These are phyloP conservation scores for Muntiacus muntjak DNA, from an alignment of 2,113 vertebrate species.

Conservation along the genomic window DNA sequence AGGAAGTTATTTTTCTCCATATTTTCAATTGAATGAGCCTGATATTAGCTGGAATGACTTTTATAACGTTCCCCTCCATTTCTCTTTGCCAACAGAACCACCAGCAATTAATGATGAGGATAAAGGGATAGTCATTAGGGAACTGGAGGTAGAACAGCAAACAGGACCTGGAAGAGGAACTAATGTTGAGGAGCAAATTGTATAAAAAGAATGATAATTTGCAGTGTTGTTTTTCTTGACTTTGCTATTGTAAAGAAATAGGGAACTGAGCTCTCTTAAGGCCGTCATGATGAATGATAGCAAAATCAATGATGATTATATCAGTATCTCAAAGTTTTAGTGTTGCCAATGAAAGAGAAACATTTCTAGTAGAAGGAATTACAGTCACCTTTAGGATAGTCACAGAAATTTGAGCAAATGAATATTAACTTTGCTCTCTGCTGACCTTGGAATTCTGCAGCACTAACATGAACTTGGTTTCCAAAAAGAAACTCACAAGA, in stretches of 20 bases:
- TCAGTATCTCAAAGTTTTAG: background rate
- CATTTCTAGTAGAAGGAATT: slow-evolving; percentile 40
- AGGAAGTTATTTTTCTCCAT: background rate
- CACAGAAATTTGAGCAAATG: background rate
- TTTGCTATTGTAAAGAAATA: background rate
- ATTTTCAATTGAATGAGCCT: background rate
- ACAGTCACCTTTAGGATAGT: background rate
- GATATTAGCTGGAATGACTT: background rate
- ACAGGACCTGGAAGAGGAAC: background rate
- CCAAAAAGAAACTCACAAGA: background rate
- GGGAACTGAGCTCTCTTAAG: background rate
- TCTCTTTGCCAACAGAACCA: background rate
- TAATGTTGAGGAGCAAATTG: background rate
- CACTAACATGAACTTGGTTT: background rate
- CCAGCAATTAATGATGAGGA: background rate
- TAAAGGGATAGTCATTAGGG: background rate
- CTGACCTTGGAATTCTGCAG: background rate
- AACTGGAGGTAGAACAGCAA: background rate
- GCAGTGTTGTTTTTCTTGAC: background rate
- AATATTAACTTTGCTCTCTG: background rate
- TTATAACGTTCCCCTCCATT: background rate
- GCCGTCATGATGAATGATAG: background rate
- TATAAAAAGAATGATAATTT: background rate
- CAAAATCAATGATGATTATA: slow-evolving; percentile 39
- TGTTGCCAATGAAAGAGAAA: background rate